Conservation (phyloP, 2,888 invertebrate species). For the Athetis lepigone region DNA sequence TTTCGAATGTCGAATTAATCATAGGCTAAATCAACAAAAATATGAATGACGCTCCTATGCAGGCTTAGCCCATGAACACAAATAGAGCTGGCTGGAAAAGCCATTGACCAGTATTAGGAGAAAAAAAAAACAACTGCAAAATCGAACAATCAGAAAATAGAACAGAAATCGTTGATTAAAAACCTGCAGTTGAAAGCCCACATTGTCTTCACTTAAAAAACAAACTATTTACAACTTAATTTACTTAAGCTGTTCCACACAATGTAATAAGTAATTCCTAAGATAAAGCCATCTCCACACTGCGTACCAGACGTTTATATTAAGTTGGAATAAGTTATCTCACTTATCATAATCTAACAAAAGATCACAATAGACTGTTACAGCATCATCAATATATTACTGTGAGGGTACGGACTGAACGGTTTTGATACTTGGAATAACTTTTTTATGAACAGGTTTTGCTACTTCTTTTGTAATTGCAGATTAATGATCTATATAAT, state of each 20-base stretch:
- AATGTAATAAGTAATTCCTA: conserved; percentile 30
- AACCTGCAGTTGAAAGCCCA: conserved; percentile 14
- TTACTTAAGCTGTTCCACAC: conserved; percentile 29
- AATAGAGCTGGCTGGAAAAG: no score
- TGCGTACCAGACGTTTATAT: conserved; percentile 78
- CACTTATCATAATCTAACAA: conserved; percentile 89
- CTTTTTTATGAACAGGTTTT: background rate
- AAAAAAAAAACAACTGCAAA: background rate
- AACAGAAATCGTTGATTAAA: background rate
- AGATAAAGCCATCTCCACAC: conserved; percentile 68
- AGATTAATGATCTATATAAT: no score
- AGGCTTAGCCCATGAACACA: no score
- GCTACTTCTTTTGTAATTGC: background rate
- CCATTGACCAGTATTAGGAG: no score
- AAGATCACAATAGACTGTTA: conserved; percentile 89
- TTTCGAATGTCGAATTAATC: no score
- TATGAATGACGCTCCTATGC: no score
- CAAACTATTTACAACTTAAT: conserved; percentile 46
- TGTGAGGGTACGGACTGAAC: conserved; percentile 26
- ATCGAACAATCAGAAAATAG: background rate
- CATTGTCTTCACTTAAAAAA: conserved; percentile 26
- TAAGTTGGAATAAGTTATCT: conserved; percentile 89
- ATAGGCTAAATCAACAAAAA: no score
- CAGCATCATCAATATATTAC: conserved; percentile 89
- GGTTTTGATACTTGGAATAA: conserved; percentile 75